Conservation (phyloP, 2,797 vertebrate genomes). For the Zalophus californianus region DNA sequence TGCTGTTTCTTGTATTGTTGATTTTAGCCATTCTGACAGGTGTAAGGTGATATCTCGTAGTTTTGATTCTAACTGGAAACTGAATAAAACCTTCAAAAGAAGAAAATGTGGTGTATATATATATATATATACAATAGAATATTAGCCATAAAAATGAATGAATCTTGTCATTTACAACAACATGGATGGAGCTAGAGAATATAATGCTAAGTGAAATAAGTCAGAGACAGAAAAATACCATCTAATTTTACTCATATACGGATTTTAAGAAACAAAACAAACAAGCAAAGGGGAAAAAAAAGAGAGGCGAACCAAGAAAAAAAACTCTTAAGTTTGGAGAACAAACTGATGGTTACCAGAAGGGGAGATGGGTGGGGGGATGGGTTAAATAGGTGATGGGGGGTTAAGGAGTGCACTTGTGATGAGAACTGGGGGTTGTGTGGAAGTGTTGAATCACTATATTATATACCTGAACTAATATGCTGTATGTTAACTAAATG, state of each 20-base stretch:
- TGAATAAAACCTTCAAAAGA: neutral
- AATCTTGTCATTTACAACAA: neutral
- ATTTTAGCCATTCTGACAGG: neutral
- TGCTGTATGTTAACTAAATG: neutral
- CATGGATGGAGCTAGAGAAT: neutral
- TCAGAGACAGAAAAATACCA: neutral
- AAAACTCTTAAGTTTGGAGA: neutral
- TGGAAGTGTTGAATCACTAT: neutral
- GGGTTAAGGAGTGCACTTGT: neutral
- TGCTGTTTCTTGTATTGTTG: neutral
- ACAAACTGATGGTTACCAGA: neutral
- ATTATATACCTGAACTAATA: neutral
- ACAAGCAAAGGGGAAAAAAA: neutral
- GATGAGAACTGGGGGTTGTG: neutral
- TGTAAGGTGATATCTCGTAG: neutral
- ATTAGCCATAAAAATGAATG: neutral
- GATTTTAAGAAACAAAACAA: neutral
- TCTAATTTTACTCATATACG: neutral
- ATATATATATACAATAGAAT: neutral
- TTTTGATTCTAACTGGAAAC: neutral
- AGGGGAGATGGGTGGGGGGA: neutral
- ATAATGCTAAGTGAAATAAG: neutral
- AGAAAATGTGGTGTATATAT: neutral
- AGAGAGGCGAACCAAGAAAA: neutral
- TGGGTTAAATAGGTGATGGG: neutral